Evolutionary conservation across 64 coral and sea anemone species (phyloP), one percentile per base, ranked within the genome.

Genomic region (Montipora efflorescens): DNA sequence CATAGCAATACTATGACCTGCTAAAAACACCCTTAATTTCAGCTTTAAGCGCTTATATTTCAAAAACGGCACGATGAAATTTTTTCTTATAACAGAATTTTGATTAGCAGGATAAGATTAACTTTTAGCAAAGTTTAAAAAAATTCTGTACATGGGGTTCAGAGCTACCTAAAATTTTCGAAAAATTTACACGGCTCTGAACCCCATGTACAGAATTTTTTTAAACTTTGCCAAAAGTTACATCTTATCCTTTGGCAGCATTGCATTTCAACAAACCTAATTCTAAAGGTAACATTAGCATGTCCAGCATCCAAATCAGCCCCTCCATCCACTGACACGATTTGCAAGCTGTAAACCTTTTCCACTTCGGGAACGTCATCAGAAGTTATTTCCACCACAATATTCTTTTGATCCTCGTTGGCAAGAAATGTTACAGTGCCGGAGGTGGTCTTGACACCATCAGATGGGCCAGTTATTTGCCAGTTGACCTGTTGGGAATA

Each of bases 351-450:
- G 52, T 94, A 99, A 5, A 47, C 75, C 75, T 94, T 92, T 11
- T 92, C 78, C 55, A 99, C 48, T 59, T 99, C 98, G 9, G 98
- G 98, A 74, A 90, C 74, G 84, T 96, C 95, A 55, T 99, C 98
- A 10, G 84, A 84, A 51, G 75, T 92, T 3, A 99, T 84, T 21
- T 59, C 86, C 14, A 95, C 15, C 23, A 77, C 59, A 23, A 98
- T 77, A 52, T 95, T 95, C 45, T 90, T 87, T 55, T 70, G 57
- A 9, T 67, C 25, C 7, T 90, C 90, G 19, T 86, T 79, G 84
- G 90, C n/a, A 48, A 2, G n/a, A 73, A 99, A 99, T 8, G 52
- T 47, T 25, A 99, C 74, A 0, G 59, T 45, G 19, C 90, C 98
- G 50, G 84, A 85, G n/a, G 80, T 88, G 20, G 87, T 80, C 61